Conservation (phyloP, 2,797 vertebrate genomes). For the Trachurus trachurus region DNA sequence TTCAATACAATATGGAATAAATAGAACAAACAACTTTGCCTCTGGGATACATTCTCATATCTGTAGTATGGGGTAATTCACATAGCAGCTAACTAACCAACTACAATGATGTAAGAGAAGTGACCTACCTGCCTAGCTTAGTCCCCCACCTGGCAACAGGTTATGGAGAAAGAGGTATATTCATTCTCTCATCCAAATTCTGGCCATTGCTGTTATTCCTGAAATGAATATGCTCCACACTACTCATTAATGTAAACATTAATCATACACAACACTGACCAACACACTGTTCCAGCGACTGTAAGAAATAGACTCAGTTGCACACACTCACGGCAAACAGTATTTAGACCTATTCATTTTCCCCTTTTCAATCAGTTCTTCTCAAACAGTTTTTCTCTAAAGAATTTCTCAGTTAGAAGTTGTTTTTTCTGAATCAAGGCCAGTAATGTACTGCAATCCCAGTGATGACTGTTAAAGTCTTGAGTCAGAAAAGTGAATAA, state of each 20-base stretch:
- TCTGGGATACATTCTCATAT: no score
- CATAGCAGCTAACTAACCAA: background rate
- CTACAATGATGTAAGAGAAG: no score
- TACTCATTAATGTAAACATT: background rate
- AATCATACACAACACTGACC: no score
- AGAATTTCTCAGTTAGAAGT: background rate
- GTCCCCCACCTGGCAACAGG: no score
- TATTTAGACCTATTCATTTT: background rate
- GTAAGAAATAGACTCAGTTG: background rate
- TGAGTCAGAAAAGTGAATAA: constrained; percentile 2
- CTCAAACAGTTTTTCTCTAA: background rate
- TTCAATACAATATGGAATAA: no score
- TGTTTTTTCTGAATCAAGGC: background rate
- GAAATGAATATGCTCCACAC: no score
- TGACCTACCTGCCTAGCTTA: no score
- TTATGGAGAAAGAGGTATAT: background rate
- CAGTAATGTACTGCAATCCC: background rate
- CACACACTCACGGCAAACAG: background rate
- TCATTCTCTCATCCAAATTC: background rate
- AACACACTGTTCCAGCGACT: background rate
- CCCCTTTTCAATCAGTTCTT: background rate
- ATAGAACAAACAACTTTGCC: no score
- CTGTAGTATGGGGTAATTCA: background rate
- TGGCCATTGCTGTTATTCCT: background rate
- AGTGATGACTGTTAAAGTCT: background rate